Evolutionary conservation across 2,113 vertebrate species (phyloP).

Genomic region (Xiphophorus maculatus): DNA sequence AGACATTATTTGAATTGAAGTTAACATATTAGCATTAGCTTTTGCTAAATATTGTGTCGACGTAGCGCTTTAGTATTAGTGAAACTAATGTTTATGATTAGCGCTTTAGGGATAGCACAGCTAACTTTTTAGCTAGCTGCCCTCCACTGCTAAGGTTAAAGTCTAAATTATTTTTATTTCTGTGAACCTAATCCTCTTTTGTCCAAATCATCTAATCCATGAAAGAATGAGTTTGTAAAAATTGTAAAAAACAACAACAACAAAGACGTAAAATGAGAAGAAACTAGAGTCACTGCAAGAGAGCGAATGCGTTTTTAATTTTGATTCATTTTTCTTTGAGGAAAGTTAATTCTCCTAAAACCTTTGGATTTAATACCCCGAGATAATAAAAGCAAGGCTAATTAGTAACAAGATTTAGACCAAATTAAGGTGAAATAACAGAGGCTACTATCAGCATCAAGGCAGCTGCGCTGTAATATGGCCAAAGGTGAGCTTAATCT

Average conservation of each 20-base stretch:
- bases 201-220: conserved; percentile 29
- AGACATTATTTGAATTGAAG: no score
- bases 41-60: no score
- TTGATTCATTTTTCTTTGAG: conserved; percentile 49
- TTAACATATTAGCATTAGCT: no score
- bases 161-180: no score
- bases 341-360: conserved; percentile 59
- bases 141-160: no score
- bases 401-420: conserved; percentile 63
- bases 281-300: conserved; percentile 62
- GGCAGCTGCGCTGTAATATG: conserved; percentile 42
- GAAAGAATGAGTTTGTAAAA: conserved; percentile 38
- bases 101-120: no score
- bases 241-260: conserved; percentile 32
- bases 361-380: conserved; percentile 59
- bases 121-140: no score
- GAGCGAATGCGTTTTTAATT: conserved; percentile 49
- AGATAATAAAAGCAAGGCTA: conserved; percentile 57
- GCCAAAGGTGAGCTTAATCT: conserved; percentile 48
- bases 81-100: no score
- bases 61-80: no score
- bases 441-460: conserved; percentile 49
- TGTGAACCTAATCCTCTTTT: not conserved
- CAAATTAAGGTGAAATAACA: conserved; percentile 56
- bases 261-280: conserved; percentile 34